Base-by-base conservation (phyloP, 2,888 invertebrate genomes). In the Morpho helenor region DNA sequence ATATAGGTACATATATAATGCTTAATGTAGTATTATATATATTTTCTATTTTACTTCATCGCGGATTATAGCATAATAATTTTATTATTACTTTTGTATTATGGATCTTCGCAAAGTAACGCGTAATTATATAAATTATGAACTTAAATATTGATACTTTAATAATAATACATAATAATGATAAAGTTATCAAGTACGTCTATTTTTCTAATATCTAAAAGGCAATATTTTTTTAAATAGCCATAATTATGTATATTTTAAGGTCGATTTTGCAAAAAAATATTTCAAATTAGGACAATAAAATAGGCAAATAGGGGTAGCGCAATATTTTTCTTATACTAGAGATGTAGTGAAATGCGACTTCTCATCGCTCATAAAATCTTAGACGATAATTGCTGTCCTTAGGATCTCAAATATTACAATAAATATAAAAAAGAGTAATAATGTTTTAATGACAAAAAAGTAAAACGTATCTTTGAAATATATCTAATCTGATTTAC, bases 331-430 rank as follows among this genome's bases (percentile, higher is more conserved):
- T 31, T 48, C 52, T 46, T 53, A 45, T 49, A 43, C 10, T 41
- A 8, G 57, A 54, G 31, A 8, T 50, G 63, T 61, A 60, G 64
- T 57, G 66, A 62, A 62, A 64, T 66, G 66, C 59, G 50, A 58
- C 64, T 62, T 66, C 60, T 44, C 52, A 49, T 44, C 10, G 23
- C 44, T 23, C 7, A 23, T 10, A 31, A 51, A 39, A 52, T 44
- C 31, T 55, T 23, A n/a, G 31, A 43, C 46, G n/a, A 9, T 44
- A 16, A 2, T 16, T 48, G 52, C 47, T 51, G 53, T 40, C 50
- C 48, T 45, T 40, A 44, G 31, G 57, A 54, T 61, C 57, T 57
- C 49, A 43, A 62, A 59, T 31, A 47, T 47, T 46, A 56, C n/a
- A 42, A 45, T 40, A 42, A 50, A 31, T 54, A 49, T n/a, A 39